phyloP scores from a whole-genome alignment of 2,888 invertebrate genomes.

The Penaeus monodon region DNA sequence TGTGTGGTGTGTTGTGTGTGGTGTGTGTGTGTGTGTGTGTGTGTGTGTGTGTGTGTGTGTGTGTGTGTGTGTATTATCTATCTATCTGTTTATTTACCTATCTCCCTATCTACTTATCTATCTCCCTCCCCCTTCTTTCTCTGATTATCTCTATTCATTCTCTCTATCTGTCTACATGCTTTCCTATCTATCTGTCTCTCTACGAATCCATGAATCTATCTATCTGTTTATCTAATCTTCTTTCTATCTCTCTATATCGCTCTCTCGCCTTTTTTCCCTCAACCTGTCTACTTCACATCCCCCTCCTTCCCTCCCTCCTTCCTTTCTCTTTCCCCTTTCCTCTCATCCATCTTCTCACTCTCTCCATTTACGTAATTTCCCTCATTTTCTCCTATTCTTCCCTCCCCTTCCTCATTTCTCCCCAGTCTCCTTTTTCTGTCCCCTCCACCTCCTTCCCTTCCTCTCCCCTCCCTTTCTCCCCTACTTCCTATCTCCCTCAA shows the following conservation, averaged over 20 bases:
- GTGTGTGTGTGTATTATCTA: too few species aligned
- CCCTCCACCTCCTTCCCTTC: not conserved
- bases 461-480: slow-evolving; percentile 4
- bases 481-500: not conserved
- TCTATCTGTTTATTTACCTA: too few species aligned
- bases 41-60: too few species aligned
- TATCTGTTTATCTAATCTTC: too few species aligned
- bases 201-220: too few species aligned
- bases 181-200: not conserved
- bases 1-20: not conserved
- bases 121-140: accelerated
- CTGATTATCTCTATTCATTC: too few species aligned
- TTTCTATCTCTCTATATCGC: not conserved
- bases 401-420: too few species aligned
- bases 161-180: too few species aligned
- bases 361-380: not conserved
- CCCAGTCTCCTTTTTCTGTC: not conserved
- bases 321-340: not conserved
- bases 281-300: not conserved
- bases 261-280: not conserved
- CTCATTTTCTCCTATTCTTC: not conserved
- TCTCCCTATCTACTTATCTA: too few species aligned
- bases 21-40: too few species aligned
- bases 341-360: not conserved
- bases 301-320: too few species aligned